Percentiles rank a stretch among this genome's conserved stretches.
Evolutionary conservation across 1,140 invertebrate genomes (phyloP).

Genomic region (Hirudo medicinalis): DNA sequence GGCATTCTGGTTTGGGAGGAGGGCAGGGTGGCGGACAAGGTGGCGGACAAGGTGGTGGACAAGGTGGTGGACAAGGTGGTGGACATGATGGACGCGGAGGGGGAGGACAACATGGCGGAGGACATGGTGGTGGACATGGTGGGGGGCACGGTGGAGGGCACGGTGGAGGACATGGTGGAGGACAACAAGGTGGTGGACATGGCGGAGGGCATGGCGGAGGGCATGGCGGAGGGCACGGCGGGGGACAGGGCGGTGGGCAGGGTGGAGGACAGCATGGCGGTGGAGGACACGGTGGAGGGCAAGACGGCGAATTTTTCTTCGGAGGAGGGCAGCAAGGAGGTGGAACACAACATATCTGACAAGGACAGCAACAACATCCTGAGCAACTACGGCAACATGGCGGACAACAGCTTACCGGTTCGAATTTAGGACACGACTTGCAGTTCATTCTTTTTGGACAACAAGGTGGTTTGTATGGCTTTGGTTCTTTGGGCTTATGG

Average conservation of each 20-base stretch:
- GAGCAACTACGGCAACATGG: background rate
- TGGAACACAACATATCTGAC: background rate
- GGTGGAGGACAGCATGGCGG: background rate
- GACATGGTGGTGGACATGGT: background rate
- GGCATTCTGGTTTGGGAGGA: constrained; percentile 2
- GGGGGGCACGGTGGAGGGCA: background rate
- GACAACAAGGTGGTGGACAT: background rate
- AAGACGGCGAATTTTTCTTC: background rate
- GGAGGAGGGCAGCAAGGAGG: background rate
- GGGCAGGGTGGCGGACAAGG: background rate
- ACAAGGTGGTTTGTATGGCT: constrained; percentile 3
- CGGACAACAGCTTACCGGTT: background rate
- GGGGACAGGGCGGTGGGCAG: background rate
- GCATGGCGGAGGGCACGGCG: too few relatives aligned
- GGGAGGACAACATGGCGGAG: background rate
- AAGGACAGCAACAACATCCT: constrained; percentile 10
- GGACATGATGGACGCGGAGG: background rate
- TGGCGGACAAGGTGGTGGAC: background rate
- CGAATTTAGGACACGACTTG: constrained; percentile 8
- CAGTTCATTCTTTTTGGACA: constrained; percentile 9
- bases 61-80: background rate
- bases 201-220: background rate
- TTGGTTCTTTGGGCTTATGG: background rate
- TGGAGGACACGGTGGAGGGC: background rate
- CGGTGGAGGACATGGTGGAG: background rate